Conservation (phyloP, 2,888 invertebrate species). For the Lacanobia oleracea region DNA sequence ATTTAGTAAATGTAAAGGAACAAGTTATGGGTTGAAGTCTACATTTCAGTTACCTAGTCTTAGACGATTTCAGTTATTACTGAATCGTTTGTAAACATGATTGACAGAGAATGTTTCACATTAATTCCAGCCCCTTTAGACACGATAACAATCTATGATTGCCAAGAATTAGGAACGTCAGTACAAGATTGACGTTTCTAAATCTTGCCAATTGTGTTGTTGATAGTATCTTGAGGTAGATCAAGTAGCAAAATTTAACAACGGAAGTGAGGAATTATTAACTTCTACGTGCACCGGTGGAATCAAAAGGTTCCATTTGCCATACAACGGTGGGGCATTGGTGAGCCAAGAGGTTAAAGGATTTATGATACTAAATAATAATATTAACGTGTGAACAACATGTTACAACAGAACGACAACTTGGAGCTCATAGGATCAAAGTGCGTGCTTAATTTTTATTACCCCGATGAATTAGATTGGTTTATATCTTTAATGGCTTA, state of each 20-base stretch:
- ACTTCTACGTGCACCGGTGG: no score
- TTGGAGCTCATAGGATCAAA: slow-evolving; percentile 68
- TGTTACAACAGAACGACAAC: slow-evolving; percentile 32
- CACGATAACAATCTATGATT: slow-evolving; percentile 4
- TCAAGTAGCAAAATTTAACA: not conserved
- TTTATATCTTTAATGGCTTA: slow-evolving; percentile 69
- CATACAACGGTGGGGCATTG: no score
- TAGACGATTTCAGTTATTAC: not conserved
- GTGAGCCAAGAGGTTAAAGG: no score
- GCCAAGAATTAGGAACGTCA: slow-evolving; percentile 30
- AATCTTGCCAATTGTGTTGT: slow-evolving; percentile 15
- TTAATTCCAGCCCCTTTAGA: slow-evolving; percentile 2
- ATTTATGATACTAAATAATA: slow-evolving; percentile 17
- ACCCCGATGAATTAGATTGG: slow-evolving; percentile 67
- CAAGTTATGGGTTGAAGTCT: not conserved
- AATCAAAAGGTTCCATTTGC: no score
- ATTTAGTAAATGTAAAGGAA: not conserved
- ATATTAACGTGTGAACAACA: slow-evolving; percentile 40
- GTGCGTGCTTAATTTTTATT: slow-evolving; percentile 70
- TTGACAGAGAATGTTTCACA: not conserved
- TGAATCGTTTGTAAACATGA: not conserved
- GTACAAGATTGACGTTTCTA: not conserved
- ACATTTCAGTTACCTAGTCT: not conserved
- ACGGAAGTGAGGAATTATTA: not conserved
- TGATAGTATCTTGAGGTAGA: slow-evolving; percentile 6